Evolutionary conservation across 1,140 invertebrate genomes (phyloP), one percentile per base, ranked within the genome.

Genomic region (Drosophila kepulauana): DNA sequence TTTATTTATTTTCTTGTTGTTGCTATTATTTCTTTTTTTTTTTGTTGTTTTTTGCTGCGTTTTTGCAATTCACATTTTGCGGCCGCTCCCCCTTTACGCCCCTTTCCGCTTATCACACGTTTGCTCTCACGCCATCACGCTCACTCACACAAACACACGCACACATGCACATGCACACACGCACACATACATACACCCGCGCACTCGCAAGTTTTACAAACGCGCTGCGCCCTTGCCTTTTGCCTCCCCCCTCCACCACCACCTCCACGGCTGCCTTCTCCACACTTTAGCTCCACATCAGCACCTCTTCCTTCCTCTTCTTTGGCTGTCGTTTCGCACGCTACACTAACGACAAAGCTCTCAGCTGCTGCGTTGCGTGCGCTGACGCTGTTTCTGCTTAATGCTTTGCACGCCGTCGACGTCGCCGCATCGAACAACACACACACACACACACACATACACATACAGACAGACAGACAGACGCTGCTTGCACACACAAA

Each of bases 361-460:
- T 75, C 61, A 54, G 81, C 56, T 70, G 67, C 81, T 80, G 81
- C 81, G 81, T 85, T 84, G 81, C 81, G 81, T 84, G 81, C 78
- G 81, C 70, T 73, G 70, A 35, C 51, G 35, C 41, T 68, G 57
- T 57, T 79, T 76, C 56, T 79, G 65, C 80, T 79, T 82, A 82
- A 82, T 82, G 75, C 70, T 79, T 75, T 75, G 80, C 70, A 82
- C 33, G 7, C 45, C 38, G 45, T 13, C 7, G 45, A 10, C 38
- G 10, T 41, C 80, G 75, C 75, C 59, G 71, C 57, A 54, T 72
- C 41, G 30, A 46, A 67, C 54, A 59, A 30, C 6, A 54, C n/a
- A n/a, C 15, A n/a, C 28, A 11, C 38, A 35, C 58, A 35, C 20
- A 57, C 30, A 15, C 38, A 67, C 10, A 15, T 28, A 68, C 10